Conservation (phyloP, 2,113 vertebrate species). For the Mystacornis crossleyi region DNA sequence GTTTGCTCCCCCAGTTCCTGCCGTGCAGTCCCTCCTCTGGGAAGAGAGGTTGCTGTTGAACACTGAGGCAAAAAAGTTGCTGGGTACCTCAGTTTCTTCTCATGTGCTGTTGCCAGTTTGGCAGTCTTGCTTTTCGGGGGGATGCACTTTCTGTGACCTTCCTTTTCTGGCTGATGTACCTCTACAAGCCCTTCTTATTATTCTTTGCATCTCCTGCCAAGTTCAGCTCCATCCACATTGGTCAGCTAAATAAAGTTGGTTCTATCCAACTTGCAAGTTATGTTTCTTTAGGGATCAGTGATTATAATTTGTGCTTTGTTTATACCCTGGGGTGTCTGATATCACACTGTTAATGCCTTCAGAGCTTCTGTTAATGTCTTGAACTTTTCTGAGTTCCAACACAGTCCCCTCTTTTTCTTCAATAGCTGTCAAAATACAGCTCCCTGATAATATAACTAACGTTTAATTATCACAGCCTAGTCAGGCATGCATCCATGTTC, state of each 20-base stretch:
- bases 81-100: background rate
- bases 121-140: background rate
- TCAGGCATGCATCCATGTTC: background rate
- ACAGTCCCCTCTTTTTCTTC: background rate
- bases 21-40: background rate
- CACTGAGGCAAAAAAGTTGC: background rate
- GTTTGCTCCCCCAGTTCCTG: background rate
- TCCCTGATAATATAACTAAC: background rate
- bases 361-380: background rate
- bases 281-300: background rate
- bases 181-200: background rate
- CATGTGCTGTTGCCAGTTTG: background rate
- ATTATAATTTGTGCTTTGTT: conserved; percentile 12
- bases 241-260: background rate
- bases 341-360: background rate
- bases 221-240: background rate
- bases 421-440: background rate
- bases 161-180: background rate
- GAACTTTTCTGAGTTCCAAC: background rate
- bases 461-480: background rate
- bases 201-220: background rate
- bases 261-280: background rate
- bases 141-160: background rate
- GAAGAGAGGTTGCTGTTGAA: background rate
- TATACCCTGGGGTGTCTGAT: background rate